Percentiles rank a stretch among this genome's conserved stretches.
phyloP scores from a whole-genome alignment of 1,140 invertebrate species.

The Oryctes rhinoceros region DNA sequence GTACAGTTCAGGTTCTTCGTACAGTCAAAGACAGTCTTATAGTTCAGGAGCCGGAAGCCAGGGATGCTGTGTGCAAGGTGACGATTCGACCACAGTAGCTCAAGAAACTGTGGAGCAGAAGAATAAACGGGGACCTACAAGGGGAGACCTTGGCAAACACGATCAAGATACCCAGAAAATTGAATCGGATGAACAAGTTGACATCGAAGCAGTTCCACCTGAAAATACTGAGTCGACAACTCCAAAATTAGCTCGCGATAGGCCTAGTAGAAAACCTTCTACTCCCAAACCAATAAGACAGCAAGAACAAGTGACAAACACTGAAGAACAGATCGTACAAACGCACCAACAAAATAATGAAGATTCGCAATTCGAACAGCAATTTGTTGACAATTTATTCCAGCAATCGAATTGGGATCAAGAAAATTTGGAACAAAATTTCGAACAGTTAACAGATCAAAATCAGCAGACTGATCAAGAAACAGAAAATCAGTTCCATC shows the following conservation, averaged over 20 bases:
- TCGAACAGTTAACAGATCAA: neutral
- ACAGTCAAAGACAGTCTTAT: neutral
- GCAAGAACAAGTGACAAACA: slow-evolving; percentile 21
- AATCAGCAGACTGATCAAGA: slow-evolving; percentile 33
- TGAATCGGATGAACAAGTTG: neutral
- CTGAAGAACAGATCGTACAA: slow-evolving; percentile 2
- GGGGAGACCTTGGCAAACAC: neutral
- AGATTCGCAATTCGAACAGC: slow-evolving; percentile 11
- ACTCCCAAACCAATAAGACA: neutral
- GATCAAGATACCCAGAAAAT: neutral
- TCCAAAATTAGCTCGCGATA: slow-evolving; percentile 32
- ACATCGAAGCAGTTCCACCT: slow-evolving; percentile 4
- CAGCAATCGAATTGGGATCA: slow-evolving; percentile 9
- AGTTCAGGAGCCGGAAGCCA: neutral
- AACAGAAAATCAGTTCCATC: slow-evolving; percentile 1
- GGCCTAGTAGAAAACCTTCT: slow-evolving; percentile 17
- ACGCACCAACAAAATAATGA: no score
- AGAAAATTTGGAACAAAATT: neutral
- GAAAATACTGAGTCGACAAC: neutral
- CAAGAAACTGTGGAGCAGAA: slow-evolving; percentile 7
- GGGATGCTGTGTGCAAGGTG: slow-evolving; percentile 11
- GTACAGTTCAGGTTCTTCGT: slow-evolving; percentile 26
- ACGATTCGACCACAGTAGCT: slow-evolving; percentile 11
- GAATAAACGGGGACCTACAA: neutral
- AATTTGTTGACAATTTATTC: neutral